Evolutionary conservation across 2,888 invertebrate genomes (phyloP).

Genomic region (Dendrolimus pini): DNA sequence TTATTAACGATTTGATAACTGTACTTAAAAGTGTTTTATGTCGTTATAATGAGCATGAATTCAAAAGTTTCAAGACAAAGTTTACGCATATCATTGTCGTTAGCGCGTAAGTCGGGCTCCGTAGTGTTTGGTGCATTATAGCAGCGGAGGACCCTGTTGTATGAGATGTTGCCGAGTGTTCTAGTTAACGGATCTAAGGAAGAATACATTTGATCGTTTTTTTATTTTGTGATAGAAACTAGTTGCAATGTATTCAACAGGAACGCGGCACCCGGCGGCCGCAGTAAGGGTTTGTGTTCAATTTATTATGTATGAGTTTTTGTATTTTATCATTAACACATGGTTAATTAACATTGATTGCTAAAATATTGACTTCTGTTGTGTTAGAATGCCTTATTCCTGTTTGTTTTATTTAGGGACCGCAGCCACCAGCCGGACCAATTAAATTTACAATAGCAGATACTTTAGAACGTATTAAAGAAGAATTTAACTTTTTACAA

Average conservation of each 20-base stretch:
- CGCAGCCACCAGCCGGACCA: constrained; percentile 91
- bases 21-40: constrained; percentile 35
- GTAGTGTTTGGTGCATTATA: constrained; percentile 58
- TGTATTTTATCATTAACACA: background rate
- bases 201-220: constrained; percentile 52
- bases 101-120: constrained; percentile 54
- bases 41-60: constrained; percentile 62
- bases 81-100: constrained; percentile 73
- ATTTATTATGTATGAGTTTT: background rate
- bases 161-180: constrained; percentile 57
- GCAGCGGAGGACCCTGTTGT: constrained; percentile 42
- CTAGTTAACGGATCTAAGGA: constrained; percentile 51
- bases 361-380: background rate
- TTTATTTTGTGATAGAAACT: constrained; percentile 21
- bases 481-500: constrained; percentile 96
- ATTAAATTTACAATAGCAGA: constrained; percentile 95
- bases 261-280: constrained; percentile 85
- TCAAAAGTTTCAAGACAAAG: constrained; percentile 65
- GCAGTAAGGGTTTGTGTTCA: constrained; percentile 80
- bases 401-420: constrained; percentile 74
- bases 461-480: constrained; percentile 95
- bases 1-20: constrained; percentile 23
- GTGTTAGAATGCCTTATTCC: constrained; percentile 6
- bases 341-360: background rate
- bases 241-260: constrained; percentile 82